Conservation (phyloP, 2,888 invertebrate species). For the Bhutanitis thaidina region DNA sequence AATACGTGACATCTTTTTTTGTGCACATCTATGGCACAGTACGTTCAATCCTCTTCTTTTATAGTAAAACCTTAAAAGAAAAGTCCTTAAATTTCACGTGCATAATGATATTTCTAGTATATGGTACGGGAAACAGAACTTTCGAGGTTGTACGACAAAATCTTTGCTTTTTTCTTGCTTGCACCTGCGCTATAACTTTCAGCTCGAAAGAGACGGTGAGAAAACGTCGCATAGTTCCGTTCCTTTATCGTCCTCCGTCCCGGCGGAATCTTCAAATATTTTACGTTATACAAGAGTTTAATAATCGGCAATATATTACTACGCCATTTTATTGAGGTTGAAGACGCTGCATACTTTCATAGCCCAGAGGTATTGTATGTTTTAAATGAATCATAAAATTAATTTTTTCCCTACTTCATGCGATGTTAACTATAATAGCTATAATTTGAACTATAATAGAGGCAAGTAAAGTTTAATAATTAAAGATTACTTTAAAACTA, state of each 20-base stretch:
- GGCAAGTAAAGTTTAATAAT: too few relatives aligned
- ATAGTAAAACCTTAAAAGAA: too few relatives aligned
- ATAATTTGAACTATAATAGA: too few relatives aligned
- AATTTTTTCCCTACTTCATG: not conserved
- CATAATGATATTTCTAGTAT: too few relatives aligned
- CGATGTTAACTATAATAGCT: too few relatives aligned
- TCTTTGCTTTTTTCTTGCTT: not conserved
- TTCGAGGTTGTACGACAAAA: slow-evolving; percentile 2
- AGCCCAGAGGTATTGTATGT: not conserved
- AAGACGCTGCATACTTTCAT: not conserved
- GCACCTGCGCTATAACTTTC: slow-evolving; percentile 5
- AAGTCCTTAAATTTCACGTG: too few relatives aligned
- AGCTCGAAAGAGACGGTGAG: slow-evolving; percentile 9
- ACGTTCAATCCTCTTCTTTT: too few relatives aligned
- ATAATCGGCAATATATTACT: slow-evolving; percentile 25
- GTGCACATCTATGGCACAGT: too few relatives aligned
- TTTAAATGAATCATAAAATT: not conserved
- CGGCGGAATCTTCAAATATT: slow-evolving; percentile 27
- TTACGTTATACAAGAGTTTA: slow-evolving; percentile 25
- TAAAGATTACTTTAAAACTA: too few relatives aligned
- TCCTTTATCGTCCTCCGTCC: slow-evolving; percentile 12
- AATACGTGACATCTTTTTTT: too few relatives aligned
- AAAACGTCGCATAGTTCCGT: slow-evolving; percentile 15
- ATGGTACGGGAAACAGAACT: not conserved
- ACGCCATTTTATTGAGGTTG: slow-evolving; percentile 13